Evolutionary conservation across 2,888 invertebrate species (phyloP), one percentile per base, ranked within the genome.

Genomic region (Heliconius cydno): DNA sequence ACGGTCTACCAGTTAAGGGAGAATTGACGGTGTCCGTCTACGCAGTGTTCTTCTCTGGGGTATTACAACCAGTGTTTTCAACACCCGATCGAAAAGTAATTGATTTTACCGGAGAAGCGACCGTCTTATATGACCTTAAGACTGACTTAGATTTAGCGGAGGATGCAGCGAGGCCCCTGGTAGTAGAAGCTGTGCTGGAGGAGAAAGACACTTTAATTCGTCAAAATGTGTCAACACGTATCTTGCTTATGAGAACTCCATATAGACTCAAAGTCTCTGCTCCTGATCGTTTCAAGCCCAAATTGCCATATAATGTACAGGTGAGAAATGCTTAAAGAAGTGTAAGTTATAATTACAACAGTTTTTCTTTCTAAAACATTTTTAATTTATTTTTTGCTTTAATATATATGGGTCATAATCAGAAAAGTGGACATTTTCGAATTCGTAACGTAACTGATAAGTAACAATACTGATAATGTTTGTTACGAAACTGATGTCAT

Each of bases 241-340:
- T 94, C 83, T 95, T 97, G 81, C 95, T 98, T 63, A 96, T 97
- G 78, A 87, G 95, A 78, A 92, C 93, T 25, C 93, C 94, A 0
- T 94, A 95, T 78, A 90, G 95, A 79, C 92, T 99, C 12, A 98
- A 98, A 91, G 96, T 98, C 30, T 96, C 97, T 85, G 97, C 97
- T 34, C 97, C 98, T 0, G 97, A 97, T 85, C 97, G 97, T 83
- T 99, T 98, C 92, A 98, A 98, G 90, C 98, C 98, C 1, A 98
- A 97, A 34, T 95, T 99, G 75, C 97, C 97, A 83, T 98, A 97
- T 85, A 97, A 96, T 52, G 97, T 98, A 34, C 97, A 97, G 93
- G 98, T 98, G 84, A 83, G 82, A 52, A 22, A 52, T 22, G 19
- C 6, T 52, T 52, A 52, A 52, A 52, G 7, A 52, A 7, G 1